Conservation (phyloP, 2,113 vertebrate genomes). For the Isichthys henryi region DNA sequence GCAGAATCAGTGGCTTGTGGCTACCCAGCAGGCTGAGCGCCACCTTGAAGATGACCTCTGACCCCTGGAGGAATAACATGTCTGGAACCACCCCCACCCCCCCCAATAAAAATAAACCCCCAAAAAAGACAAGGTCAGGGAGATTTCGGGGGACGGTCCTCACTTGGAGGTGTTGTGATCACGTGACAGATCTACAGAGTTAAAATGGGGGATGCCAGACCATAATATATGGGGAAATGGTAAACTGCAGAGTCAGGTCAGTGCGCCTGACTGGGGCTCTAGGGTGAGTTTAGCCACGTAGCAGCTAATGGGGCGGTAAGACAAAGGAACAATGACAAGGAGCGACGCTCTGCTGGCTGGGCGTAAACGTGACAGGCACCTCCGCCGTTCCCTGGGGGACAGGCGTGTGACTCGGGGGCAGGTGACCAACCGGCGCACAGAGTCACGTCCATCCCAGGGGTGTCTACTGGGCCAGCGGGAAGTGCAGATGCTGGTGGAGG, state of each 20-base stretch:
- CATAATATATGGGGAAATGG: not conserved
- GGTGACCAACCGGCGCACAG: not conserved
- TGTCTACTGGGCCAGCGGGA: not conserved
- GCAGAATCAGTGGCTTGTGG: conserved; percentile 88
- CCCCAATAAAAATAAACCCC: not conserved
- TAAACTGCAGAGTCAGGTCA: not conserved
- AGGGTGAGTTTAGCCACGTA: not conserved
- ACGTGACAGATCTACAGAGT: not conserved
- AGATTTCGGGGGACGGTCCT: not conserved
- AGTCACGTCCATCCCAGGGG: not conserved
- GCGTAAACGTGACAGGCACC: not conserved
- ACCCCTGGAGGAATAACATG: conserved; percentile 87
- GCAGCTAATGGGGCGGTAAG: not conserved
- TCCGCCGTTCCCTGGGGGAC: not conserved
- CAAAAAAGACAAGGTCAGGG: not conserved
- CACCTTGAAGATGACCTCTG: conserved; percentile 93
- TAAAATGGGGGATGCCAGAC: not conserved
- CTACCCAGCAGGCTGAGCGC: conserved; percentile 84
- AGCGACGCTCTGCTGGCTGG: not conserved
- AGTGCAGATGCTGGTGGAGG: not conserved
- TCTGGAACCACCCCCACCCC: conserved; percentile 51
- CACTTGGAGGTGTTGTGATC: not conserved
- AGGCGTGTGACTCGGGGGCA: not conserved
- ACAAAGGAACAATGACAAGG: not conserved
- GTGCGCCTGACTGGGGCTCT: not conserved